phyloP scores from a whole-genome alignment of 1,140 invertebrate species.

The Samia ricini region DNA sequence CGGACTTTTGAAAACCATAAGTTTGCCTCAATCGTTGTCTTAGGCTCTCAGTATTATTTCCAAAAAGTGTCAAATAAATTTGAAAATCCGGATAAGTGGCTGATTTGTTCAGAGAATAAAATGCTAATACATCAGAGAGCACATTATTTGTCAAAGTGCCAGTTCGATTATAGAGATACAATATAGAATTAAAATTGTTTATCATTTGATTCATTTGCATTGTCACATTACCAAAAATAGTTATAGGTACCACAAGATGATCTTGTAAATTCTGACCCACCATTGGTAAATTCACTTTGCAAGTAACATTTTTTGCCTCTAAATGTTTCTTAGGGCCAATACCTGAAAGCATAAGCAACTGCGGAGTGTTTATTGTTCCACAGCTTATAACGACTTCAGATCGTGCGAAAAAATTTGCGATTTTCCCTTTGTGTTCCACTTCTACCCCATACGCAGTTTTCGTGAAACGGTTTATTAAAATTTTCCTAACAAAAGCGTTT shows the following conservation, averaged over 20 bases:
- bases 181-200: constrained; percentile 18
- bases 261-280: constrained; percentile 85
- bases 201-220: constrained; percentile 7
- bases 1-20: constrained; percentile 42
- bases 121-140: constrained; percentile 29
- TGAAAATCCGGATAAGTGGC: constrained; percentile 42
- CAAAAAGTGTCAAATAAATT: constrained; percentile 21
- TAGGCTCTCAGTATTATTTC: constrained; percentile 16
- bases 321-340: constrained; percentile 61
- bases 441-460: constrained; percentile 49
- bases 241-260: constrained; percentile 51
- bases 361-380: constrained; percentile 76
- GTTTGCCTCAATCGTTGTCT: constrained; percentile 4
- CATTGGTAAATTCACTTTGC: constrained; percentile 77
- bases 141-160: constrained; percentile 29
- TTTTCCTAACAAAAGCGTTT: constrained; percentile 75
- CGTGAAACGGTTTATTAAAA: constrained; percentile 40
- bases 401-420: constrained; percentile 40
- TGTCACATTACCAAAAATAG: constrained; percentile 27
- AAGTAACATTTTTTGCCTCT: constrained; percentile 59
- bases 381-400: constrained; percentile 77
- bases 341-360: constrained; percentile 70
- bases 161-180: constrained; percentile 33
- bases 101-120: constrained; percentile 27
- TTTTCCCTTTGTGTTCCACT: constrained; percentile 37